phyloP scores from a whole-genome alignment of 2,113 vertebrate species.

The Dasyurus viverrinus region DNA sequence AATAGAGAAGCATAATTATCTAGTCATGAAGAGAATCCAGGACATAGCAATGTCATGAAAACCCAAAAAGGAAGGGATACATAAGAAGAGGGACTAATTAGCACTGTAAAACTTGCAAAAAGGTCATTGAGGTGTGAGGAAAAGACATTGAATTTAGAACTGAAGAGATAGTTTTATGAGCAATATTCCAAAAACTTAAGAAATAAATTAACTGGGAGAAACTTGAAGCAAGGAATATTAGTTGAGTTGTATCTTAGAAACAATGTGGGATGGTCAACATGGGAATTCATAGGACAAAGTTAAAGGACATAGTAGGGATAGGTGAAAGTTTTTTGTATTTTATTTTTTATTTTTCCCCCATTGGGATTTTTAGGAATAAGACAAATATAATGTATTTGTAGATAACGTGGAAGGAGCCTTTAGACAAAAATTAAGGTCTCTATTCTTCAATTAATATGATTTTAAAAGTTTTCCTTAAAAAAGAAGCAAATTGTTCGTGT shows the following conservation, averaged over 20 bases:
- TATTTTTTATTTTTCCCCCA: too few relatives aligned
- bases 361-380: not conserved
- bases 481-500: not conserved
- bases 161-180: too few relatives aligned
- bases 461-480: too few relatives aligned
- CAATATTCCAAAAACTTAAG: not conserved
- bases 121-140: not conserved
- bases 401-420: not conserved
- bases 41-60: not conserved
- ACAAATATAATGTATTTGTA: not conserved
- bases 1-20: not conserved
- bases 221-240: not conserved
- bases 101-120: not conserved
- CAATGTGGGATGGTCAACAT: not conserved
- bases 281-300: not conserved
- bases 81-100: not conserved
- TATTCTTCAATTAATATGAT: not conserved
- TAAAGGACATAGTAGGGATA: not conserved
- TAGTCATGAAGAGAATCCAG: not conserved
- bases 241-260: not conserved
- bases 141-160: not conserved
- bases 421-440: not conserved
- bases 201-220: not conserved
- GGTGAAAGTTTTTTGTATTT: not conserved
- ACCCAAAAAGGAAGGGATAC: not conserved